phyloP scores from a whole-genome alignment of 1,140 invertebrate genomes.

The Agrilus planipennis region DNA sequence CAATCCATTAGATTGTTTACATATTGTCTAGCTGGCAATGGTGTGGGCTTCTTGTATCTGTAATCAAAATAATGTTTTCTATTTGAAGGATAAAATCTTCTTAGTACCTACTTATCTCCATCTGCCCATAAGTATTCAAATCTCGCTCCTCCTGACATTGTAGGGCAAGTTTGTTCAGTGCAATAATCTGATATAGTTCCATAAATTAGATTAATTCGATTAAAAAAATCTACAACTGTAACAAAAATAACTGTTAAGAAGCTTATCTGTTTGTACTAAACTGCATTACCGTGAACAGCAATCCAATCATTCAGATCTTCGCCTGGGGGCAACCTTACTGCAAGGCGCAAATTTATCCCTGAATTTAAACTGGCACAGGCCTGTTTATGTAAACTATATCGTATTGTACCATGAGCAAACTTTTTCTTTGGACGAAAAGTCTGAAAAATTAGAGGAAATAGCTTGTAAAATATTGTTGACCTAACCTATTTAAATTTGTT shows the following conservation, averaged over 20 bases:
- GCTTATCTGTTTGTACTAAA: neutral
- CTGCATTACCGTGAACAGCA: constrained; percentile 74
- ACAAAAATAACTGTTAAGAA: constrained; percentile 18
- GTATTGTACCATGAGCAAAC: constrained; percentile 80
- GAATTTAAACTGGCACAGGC: constrained; percentile 88
- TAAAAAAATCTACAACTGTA: constrained; percentile 92
- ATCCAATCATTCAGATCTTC: constrained; percentile 92
- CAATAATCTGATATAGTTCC: constrained; percentile 85
- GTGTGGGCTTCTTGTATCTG: constrained; percentile 77
- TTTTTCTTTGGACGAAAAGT: constrained; percentile 85
- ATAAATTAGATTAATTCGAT: constrained; percentile 88
- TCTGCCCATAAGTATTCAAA: constrained; percentile 95
- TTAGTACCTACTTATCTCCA: constrained; percentile 49
- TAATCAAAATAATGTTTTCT: neutral
- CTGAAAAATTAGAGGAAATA: constrained; percentile 36
- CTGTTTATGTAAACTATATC: constrained; percentile 87
- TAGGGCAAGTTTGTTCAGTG: constrained; percentile 74
- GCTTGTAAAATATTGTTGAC: no score
- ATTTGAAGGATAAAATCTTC: no score
- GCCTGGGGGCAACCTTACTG: constrained; percentile 72
- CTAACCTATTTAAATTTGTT: no score
- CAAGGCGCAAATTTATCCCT: constrained; percentile 80
- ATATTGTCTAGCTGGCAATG: constrained; percentile 78
- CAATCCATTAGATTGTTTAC: constrained; percentile 86
- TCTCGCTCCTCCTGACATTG: constrained; percentile 78